Evolutionary conservation across 2,797 vertebrate species (phyloP).

Genomic region (Gymnothorax javanicus): DNA sequence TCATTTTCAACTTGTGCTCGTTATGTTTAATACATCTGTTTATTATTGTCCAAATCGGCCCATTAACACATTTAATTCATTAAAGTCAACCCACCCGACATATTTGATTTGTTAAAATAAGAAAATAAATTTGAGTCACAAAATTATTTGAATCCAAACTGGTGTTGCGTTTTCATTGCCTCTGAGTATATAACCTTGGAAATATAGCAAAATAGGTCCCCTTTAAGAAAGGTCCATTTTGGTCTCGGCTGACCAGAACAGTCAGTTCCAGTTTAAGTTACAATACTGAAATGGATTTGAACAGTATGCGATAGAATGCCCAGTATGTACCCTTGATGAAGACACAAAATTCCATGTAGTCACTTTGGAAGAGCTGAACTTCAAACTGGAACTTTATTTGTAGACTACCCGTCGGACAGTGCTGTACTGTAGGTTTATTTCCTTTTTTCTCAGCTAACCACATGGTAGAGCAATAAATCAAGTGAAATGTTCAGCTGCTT

Average conservation of each 20-base stretch:
- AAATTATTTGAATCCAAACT: too few relatives aligned
- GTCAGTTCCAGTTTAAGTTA: background rate
- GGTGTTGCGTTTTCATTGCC: too few relatives aligned
- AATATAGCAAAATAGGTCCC: too few relatives aligned
- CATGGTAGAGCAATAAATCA: conserved; percentile 14
- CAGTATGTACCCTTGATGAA: background rate
- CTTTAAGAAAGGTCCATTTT: background rate
- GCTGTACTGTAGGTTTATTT: background rate
- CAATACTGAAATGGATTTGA: background rate
- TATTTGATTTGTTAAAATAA: too few relatives aligned
- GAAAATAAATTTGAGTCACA: too few relatives aligned
- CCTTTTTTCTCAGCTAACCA: background rate
- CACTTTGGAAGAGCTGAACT: background rate
- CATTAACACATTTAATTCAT: too few relatives aligned
- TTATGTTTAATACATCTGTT: too few relatives aligned
- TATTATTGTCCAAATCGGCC: too few relatives aligned
- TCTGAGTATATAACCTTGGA: too few relatives aligned
- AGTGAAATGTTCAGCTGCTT: background rate
- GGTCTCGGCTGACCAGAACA: background rate
- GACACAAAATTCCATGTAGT: background rate
- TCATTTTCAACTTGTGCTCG: too few relatives aligned
- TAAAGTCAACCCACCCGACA: too few relatives aligned
- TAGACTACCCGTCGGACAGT: background rate
- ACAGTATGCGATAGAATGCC: background rate
- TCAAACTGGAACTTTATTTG: background rate